Percentiles rank a stretch among this genome's conserved stretches.
Conservation (phyloP, 2,888 invertebrate genomes). For the Agrilus biguttatus region DNA sequence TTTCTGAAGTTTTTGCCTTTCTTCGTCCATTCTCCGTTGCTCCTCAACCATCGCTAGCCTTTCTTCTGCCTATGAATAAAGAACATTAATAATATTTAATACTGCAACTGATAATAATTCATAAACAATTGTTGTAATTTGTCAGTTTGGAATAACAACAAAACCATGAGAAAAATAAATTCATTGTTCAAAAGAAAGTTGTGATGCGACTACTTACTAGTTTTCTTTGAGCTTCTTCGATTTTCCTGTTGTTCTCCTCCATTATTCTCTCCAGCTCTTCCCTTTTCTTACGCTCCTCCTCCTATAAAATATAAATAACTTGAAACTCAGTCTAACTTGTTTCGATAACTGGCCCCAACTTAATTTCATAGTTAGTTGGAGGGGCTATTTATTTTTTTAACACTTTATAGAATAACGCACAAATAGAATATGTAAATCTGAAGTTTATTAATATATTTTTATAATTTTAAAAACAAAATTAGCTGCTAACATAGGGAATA, state of each 20-base stretch:
- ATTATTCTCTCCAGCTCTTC: slow-evolving; percentile 92
- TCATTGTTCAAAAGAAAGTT: too few relatives aligned
- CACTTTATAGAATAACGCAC: neutral
- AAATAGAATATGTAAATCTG: slow-evolving; percentile 7
- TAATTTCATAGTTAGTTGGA: slow-evolving; percentile 8
- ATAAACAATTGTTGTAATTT: too few relatives aligned
- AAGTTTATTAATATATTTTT: neutral
- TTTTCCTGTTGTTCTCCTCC: slow-evolving; percentile 95
- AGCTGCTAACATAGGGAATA: neutral
- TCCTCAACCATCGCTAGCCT: slow-evolving; percentile 92
- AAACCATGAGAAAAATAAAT: neutral
- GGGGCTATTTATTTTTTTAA: neutral
- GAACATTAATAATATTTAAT: slow-evolving; percentile 1
- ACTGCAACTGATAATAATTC: neutral
- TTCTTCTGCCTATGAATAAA: slow-evolving; percentile 72
- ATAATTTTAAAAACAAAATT: too few relatives aligned
- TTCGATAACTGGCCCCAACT: slow-evolving; percentile 9
- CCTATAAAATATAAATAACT: slow-evolving; percentile 60
- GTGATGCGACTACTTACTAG: slow-evolving; percentile 49
- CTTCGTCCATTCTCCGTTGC: slow-evolving; percentile 91
- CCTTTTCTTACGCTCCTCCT: slow-evolving; percentile 91
- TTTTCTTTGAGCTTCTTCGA: slow-evolving; percentile 93
- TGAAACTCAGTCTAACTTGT: slow-evolving; percentile 15
- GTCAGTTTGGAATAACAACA: too few relatives aligned
- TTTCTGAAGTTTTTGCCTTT: slow-evolving; percentile 80